Evolutionary conservation across 1,140 invertebrate species (phyloP), one percentile per base, ranked within the genome.

Genomic region (Triops longicaudatus): DNA sequence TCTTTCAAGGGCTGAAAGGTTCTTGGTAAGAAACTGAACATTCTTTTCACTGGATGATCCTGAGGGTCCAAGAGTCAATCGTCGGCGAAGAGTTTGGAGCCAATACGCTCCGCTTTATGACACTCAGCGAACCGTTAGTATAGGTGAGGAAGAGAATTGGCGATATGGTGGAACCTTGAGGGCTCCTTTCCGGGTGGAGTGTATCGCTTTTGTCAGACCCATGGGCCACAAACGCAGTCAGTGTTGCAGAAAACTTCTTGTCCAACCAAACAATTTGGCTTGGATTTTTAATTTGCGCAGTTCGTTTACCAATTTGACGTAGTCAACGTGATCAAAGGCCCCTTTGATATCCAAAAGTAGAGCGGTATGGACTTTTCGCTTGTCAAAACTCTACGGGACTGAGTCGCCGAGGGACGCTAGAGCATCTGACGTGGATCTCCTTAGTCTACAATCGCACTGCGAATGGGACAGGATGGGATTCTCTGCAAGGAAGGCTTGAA

Each of bases 271-370:
- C n/a, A n/a, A n/a, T n/a, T n/a, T n/a, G n/a, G n/a, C n/a, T n/a
- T n/a, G 74, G 74, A 17, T 10, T 17, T 73, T 73, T 27, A 28
- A 17, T 6, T 22, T 73, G 6, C 37, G 27, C n/a, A 73, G 27
- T 17, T 6, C 27, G 1, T 27, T 11, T 4, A 73, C 26, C 27
- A 73, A 22, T 73, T 41, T 27, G 14, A 17, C 17, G 37, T 73
- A 22, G 10, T 73, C 37, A 1, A 73, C 73, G 37, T 73, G 1
- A 28, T 73, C 26, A 22, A 75, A 41, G 2, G 74, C 74, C 26
- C 74, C 74, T 42, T 75, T 44, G 27, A 75, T 75, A 42, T 75
- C 74, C 22, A 75, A 44, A 44, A 75, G 43, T 28, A 75, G 27
- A 42, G 74, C 74, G 3, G 26, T 75, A 7, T 37, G 37, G 26